phyloP scores from a whole-genome alignment of 2,113 vertebrate genomes.

The Phalacrocorax carbo region DNA sequence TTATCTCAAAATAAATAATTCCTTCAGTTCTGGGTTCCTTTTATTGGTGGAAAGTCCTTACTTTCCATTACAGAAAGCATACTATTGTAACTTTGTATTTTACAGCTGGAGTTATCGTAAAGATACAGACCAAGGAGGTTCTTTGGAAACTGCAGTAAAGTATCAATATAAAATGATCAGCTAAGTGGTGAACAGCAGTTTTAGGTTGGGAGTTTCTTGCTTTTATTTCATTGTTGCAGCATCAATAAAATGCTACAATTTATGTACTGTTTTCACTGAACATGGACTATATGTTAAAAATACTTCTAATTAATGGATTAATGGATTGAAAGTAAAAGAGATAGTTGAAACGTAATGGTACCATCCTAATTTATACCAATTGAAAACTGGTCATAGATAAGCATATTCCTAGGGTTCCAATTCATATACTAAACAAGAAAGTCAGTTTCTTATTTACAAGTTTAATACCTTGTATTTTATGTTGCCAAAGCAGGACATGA shows the following conservation, averaged over 20 bases:
- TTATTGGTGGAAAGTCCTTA: not conserved
- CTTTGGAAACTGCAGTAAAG: not conserved
- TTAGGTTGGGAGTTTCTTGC: not conserved
- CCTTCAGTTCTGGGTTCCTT: not conserved
- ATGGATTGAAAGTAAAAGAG: not conserved
- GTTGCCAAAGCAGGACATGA: not conserved
- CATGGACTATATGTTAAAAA: not conserved
- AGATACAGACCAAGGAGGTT: not conserved
- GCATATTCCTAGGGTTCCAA: not conserved
- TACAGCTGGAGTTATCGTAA: not conserved
- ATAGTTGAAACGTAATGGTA: not conserved
- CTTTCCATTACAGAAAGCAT: not conserved
- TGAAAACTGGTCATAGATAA: not conserved
- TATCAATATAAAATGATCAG: not conserved
- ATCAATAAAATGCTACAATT: not conserved
- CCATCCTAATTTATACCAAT: not conserved
- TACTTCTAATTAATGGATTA: not conserved
- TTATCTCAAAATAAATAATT: not conserved
- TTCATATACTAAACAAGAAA: not conserved
- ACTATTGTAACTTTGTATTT: not conserved
- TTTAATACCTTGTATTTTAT: not conserved
- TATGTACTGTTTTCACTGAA: not conserved
- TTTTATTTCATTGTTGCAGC: not conserved
- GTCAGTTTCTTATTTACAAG: not conserved
- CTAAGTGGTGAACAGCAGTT: not conserved